Evolutionary conservation across 2,113 vertebrate species (phyloP), one percentile per base, ranked within the genome.

Genomic region (Propithecus coquereli): DNA sequence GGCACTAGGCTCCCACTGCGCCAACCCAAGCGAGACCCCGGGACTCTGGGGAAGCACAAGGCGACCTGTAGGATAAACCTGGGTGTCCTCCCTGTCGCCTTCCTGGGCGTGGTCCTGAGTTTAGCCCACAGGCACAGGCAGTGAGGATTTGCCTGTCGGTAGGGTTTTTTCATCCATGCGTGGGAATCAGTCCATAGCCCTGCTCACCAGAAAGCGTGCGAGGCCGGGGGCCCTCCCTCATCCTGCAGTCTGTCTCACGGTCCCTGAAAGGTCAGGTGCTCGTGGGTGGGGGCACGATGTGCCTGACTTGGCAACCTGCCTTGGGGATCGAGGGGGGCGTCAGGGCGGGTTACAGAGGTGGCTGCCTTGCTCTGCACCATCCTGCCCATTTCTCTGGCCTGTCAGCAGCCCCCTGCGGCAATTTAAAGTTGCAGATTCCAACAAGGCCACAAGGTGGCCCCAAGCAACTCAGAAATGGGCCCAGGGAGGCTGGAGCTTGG

Each of bases 381-480:
- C 37, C 34, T 92, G 23, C 34, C 57, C 5, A 8, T n/a, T 43
- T 32, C 25, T 89, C 6, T 27, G 34, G 17, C 43, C 50, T 84
- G 0, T 45, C 27, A 20, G 74, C 45, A 0, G 32, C 18, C 4
- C 0, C 0, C 59, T 73, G 47, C 47, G 0, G 1, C 0, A 18
- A 65, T 59, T 70, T 45, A 45, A 81, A 71, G 45, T n/a, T 81
- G 10, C 91, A 89, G 47, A 47, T 89, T 73, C 63, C 45, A 82
- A 20, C 73, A 77, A 40, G 83, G 74, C 95, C 95, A 97, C 92
- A 59, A 90, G 89, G 95, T 85, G 94, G 89, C 71, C 66, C 82
- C 96, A 92, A 43, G 43, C 77, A 87, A 65, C 65, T 30, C 73
- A 30, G 74, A 30, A 52, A n/a, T 3, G 11, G 65, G 80, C 13